Base-by-base conservation (phyloP, 2,113 vertebrate species). In the Chionodraco myersi region DNA sequence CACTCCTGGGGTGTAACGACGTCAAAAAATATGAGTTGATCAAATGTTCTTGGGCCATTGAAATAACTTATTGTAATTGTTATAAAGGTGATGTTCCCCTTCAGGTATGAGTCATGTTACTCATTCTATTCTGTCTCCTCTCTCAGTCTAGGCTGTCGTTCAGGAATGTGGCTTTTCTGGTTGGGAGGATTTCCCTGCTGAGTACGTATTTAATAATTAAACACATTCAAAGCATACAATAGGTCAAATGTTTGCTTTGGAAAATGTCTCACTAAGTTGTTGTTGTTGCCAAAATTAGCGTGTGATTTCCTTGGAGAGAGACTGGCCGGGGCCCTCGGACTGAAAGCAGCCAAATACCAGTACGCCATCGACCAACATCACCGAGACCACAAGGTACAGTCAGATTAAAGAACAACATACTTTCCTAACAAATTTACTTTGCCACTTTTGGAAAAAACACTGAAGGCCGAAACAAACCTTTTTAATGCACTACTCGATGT, bases 241-340 rank as follows among this genome's bases (percentile, higher is more conserved):
- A n/a, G 6, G 15, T 5, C 0, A 13, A 10, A 11, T 15, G 63
- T 23, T 44, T 44, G 3, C 16, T 2, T 1, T 44, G 8, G 11
- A 10, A 16, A 6, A 44, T 15, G 30, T 77, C 18, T 66, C 12
- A 71, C 36, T 36, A 6, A 3, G 26, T 30, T 30, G 36, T 4
- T 23, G 12, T 45, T 79, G 1, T 86, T 54, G 56, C 26, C 61
- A 26, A 61, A 67, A 76, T 21, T 47, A 96, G 95, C 87, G 16
- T 96, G 94, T 80, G 96, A 97, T 71, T 94, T 94, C 62, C 84
- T 96, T 10, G 94, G 94, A 52, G 93, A 80, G 48, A 92, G 86
- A 70, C 78, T 96, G 14, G 93, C 94, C 51, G 61, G 36, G 16
- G 72, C 92, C 3, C 92, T 95, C 45, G 95, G 95, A 78, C 90